A percentile compares a stretch with the other conserved stretches of the same genome.
These are phyloP conservation scores for Chaetoderma sp. DNA, from an alignment of 2,888 invertebrate species.

Conservation along the genomic window DNA sequence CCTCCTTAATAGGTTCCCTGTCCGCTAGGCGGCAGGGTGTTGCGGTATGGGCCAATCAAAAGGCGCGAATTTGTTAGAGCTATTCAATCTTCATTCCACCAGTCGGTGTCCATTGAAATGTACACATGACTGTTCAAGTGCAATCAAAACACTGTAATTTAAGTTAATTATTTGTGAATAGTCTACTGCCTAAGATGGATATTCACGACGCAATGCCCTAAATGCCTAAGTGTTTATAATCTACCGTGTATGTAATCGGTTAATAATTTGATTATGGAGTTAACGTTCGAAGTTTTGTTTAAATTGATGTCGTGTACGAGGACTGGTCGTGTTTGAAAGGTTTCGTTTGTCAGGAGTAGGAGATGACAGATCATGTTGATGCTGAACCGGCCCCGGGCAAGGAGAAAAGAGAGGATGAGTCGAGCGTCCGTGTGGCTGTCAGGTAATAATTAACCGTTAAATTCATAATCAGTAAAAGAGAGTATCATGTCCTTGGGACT, in stretches of 20 bases:
- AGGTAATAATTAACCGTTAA: constrained; percentile 40
- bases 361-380: background rate
- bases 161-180: background rate
- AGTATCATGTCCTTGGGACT: too few species aligned
- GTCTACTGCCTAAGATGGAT: background rate
- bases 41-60: background rate
- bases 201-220: too few species aligned
- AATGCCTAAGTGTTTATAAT: background rate
- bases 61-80: background rate
- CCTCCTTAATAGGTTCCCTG: too few species aligned
- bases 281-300: too few species aligned
- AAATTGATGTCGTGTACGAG: too few species aligned
- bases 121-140: background rate
- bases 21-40: background rate
- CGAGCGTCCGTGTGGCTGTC: constrained; percentile 60
- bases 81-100: background rate
- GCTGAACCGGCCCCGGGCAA: background rate
- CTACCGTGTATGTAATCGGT: background rate
- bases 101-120: background rate
- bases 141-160: background rate
- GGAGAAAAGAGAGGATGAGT: constrained; percentile 51
- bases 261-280: background rate
- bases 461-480: too few species aligned
- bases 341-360: background rate
- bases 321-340: too few species aligned